A percentile compares a stretch with the other conserved stretches of the same genome.
phyloP scores from a whole-genome alignment of 2,888 invertebrate species.

The Drosophila birchii region DNA sequence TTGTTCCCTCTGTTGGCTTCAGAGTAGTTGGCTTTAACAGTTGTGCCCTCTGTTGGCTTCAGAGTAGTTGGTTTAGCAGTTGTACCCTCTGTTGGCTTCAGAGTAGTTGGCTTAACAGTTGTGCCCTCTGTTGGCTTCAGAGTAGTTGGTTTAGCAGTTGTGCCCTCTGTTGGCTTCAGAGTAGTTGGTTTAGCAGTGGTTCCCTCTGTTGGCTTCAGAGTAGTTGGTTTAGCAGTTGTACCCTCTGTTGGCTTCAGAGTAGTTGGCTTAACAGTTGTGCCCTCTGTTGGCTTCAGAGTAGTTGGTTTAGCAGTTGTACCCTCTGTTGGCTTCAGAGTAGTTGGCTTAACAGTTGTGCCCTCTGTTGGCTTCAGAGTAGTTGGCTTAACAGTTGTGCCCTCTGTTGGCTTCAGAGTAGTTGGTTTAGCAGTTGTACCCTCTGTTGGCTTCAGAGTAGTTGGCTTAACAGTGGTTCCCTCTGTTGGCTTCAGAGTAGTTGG shows the following conservation, averaged over 20 bases:
- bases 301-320: too few species aligned
- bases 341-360: too few species aligned
- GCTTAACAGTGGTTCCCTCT: not conserved
- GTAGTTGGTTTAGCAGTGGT: not conserved
- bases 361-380: too few species aligned
- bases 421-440: too few species aligned
- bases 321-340: too few species aligned
- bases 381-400: too few species aligned
- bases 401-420: too few species aligned
- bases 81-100: not conserved
- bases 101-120: not conserved
- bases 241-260: too few species aligned
- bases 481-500: conserved; percentile 3
- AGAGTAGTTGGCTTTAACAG: not conserved
- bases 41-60: not conserved
- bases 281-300: not conserved
- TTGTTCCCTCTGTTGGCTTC: conserved; percentile 5
- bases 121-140: not conserved
- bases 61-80: too few species aligned
- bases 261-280: conserved; percentile 3
- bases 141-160: conserved; percentile 6
- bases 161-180: not conserved
- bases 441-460: too few species aligned
- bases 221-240: conserved; percentile 11
- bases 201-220: conserved; percentile 4